Evolutionary conservation across 2,797 vertebrate species (phyloP), one percentile per base, ranked within the genome.

Genomic region (Pipistrellus kuhlii): DNA sequence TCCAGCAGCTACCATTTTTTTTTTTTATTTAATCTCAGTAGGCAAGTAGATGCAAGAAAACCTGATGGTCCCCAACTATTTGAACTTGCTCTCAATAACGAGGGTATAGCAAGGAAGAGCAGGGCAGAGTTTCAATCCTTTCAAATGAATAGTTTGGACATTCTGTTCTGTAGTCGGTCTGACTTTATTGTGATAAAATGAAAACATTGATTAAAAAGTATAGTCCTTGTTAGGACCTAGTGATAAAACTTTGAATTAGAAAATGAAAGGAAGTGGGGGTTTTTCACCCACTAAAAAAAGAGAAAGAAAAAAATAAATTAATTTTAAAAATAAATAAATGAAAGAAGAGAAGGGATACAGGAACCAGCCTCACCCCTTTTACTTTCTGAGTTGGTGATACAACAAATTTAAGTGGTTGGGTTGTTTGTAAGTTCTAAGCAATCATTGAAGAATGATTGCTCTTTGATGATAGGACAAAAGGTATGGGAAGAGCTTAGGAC

Each of bases 121-220:
- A 66, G 35, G 88, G 20, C 27, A 87, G 73, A 72, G 32, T 84
- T 66, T 51, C 0, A 35, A 62, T 23, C 73, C 20, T 69, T 85
- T 69, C 69, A 66, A 85, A 59, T 53, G n/a, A 92, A 27, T 78
- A 27, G 13, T 18, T 41, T 82, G 38, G 46, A 86, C 2, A 2
- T n/a, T 83, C 68, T 55, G 10, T 91, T 85, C 71, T 89, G 27
- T 1, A 38, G 35, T 35, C 59, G 3, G 57, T 30, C 59, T 93
- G 44, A 59, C 69, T 93, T 84, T 86, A 23, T 91, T 92, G 55
- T 88, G 44, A 73, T 51, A 92, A 91, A 95, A 46, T 93, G 9
- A 80, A 51, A 27, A 55, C 11, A 44, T 6, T 57, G 23, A 23
- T 48, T 80, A 59, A 59, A 77, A 77, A 91, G 59, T 27, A 20